Conservation (phyloP, 2,113 vertebrate genomes). For the Pteruthius melanotis region DNA sequence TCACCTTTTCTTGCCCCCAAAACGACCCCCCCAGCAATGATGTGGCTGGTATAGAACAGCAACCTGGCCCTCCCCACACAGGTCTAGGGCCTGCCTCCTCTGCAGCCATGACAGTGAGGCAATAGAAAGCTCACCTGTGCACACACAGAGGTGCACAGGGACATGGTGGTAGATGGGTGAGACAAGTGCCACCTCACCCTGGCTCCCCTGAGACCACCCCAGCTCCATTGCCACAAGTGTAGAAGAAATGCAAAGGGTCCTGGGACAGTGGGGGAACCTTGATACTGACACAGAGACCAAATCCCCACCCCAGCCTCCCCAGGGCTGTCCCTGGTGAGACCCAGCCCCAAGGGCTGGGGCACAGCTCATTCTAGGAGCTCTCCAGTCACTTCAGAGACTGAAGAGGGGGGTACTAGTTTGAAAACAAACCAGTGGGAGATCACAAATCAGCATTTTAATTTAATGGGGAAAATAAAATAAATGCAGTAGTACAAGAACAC, state of each 20-base stretch:
- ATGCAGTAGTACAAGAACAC: too few species aligned
- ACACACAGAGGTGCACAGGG: not conserved
- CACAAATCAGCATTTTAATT: too few species aligned
- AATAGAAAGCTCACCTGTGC: not conserved
- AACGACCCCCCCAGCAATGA: not conserved
- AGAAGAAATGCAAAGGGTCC: not conserved
- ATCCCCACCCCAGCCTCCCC: rapidly evolving
- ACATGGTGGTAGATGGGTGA: not conserved
- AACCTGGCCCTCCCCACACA: rapidly evolving
- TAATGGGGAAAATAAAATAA: too few species aligned
- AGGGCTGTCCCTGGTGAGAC: not conserved
- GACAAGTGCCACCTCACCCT: not conserved
- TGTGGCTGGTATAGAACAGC: not conserved
- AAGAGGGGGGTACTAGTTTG: too few species aligned
- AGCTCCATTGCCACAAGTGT: not conserved
- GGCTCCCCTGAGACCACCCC: not conserved
- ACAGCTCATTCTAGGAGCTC: not conserved
- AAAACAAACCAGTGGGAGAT: too few species aligned
- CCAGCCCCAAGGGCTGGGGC: not conserved
- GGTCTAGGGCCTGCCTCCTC: not conserved
- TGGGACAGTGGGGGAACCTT: not conserved
- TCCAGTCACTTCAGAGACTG: not conserved
- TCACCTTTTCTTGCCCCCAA: not conserved
- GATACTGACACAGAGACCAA: not conserved
- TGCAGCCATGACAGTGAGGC: not conserved